These are phyloP conservation scores for Amblyjoppa proteus DNA, from an alignment of 2,888 invertebrate genomes.

Conservation along the genomic window DNA sequence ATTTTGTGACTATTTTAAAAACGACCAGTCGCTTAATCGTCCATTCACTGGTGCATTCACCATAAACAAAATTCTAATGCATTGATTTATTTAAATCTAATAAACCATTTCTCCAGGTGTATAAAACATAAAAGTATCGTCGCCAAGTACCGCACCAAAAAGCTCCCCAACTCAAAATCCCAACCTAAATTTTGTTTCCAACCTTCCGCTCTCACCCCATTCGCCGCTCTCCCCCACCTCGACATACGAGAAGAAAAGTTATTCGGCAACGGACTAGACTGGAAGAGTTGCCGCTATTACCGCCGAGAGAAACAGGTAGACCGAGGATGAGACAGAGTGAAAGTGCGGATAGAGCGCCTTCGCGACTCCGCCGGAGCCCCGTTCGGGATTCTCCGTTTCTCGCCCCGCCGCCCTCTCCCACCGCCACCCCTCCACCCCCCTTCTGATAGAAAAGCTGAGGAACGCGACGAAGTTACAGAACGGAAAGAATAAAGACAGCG, in stretches of 20 bases:
- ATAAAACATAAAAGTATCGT: too few relatives aligned
- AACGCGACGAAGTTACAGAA: conserved; percentile 6
- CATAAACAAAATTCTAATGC: too few relatives aligned
- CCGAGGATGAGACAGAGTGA: not conserved
- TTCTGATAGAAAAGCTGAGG: conserved; percentile 10
- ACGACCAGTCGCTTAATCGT: too few relatives aligned
- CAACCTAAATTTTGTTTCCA: not conserved
- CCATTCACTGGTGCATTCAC: too few relatives aligned
- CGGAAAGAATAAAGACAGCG: conserved; percentile 12
- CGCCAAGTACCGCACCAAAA: too few relatives aligned
- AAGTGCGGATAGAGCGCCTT: not conserved
- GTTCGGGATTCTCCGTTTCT: not conserved
- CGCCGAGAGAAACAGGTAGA: not conserved
- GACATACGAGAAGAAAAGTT: not conserved
- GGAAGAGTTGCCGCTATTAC: conserved; percentile 1
- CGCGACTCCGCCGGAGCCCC: not conserved
- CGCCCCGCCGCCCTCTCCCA: not conserved
- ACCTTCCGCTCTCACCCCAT: not conserved
- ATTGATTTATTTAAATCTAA: too few relatives aligned
- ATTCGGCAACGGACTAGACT: not conserved
- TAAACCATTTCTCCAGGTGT: too few relatives aligned
- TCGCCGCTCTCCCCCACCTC: not conserved
- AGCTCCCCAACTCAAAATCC: too few relatives aligned
- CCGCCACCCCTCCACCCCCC: not conserved
- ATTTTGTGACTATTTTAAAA: too few relatives aligned